These are phyloP conservation scores for Ficedula albicollis DNA, from an alignment of 2,797 vertebrate species.

Conservation along the genomic window DNA sequence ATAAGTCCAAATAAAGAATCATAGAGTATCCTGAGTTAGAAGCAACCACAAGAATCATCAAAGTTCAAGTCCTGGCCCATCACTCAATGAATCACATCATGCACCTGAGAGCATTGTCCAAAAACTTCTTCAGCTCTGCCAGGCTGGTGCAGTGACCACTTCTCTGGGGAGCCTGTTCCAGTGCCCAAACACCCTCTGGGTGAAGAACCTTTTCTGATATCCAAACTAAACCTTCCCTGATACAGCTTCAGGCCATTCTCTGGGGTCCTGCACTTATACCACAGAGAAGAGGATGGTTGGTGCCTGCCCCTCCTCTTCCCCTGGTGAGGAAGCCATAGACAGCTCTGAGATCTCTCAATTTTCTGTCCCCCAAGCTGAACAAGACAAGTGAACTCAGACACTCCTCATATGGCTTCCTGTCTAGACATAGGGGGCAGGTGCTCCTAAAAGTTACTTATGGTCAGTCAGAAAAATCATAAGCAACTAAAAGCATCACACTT, in stretches of 20 bases:
- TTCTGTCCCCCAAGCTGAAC: not conserved
- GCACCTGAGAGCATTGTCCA: not conserved
- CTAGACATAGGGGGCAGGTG: not conserved
- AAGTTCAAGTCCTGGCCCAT: not conserved
- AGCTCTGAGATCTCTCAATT: not conserved
- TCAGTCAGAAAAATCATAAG: not conserved
- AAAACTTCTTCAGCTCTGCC: not conserved
- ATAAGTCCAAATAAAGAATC: not conserved
- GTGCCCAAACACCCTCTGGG: accelerated
- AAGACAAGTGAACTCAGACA: not conserved
- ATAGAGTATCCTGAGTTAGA: not conserved
- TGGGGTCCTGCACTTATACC: no score
- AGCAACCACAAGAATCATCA: not conserved
- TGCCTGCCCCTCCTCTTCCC: not conserved
- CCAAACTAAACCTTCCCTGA: accelerated
- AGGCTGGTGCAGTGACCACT: not conserved
- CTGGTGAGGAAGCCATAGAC: not conserved
- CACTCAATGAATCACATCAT: not conserved
- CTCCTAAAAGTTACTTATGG: not conserved
- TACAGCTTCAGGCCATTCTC: not conserved
- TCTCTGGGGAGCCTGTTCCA: not conserved
- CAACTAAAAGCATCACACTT: not conserved
- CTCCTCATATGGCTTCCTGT: not conserved
- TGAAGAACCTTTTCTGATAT: not conserved
- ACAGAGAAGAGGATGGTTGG: not conserved